A percentile compares a stretch with the other conserved stretches of the same genome.
phyloP scores from a whole-genome alignment of 2,888 invertebrate species.

The Rotaria sp. region DNA sequence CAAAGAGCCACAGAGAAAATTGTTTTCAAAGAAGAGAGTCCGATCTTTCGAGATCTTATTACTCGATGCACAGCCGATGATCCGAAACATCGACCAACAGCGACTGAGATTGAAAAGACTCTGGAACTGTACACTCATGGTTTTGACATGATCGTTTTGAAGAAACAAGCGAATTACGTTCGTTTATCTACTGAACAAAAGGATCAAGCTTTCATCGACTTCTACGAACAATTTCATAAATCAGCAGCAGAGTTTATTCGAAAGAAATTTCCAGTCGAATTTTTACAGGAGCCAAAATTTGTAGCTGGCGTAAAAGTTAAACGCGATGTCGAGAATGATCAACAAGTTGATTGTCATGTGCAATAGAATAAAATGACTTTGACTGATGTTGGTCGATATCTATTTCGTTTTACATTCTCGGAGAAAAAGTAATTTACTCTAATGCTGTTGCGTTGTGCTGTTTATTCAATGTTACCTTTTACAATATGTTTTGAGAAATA shows the following conservation, averaged over 20 bases:
- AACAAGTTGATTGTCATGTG: neutral
- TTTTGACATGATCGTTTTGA: neutral
- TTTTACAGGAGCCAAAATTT: neutral
- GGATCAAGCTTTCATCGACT: neutral
- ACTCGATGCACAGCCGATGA: neutral
- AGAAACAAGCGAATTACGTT: neutral
- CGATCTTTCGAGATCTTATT: neutral
- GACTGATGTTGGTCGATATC: no score
- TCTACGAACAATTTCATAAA: neutral
- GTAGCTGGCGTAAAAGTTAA: neutral
- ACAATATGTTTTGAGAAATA: no score
- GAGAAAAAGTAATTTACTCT: no score
- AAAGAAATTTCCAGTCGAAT: neutral
- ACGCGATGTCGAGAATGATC: neutral
- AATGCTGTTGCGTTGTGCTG: no score
- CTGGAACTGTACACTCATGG: neutral
- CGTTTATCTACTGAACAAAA: neutral
- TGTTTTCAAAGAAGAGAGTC: neutral
- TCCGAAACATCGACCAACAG: neutral
- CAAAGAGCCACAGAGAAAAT: neutral
- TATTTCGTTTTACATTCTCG: no score
- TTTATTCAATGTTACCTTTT: no score
- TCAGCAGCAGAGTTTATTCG: neutral
- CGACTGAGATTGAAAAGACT: neutral
- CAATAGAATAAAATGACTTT: neutral